Base-by-base conservation (phyloP, 2,113 vertebrate species). In the Cephalopterus ornatus region DNA sequence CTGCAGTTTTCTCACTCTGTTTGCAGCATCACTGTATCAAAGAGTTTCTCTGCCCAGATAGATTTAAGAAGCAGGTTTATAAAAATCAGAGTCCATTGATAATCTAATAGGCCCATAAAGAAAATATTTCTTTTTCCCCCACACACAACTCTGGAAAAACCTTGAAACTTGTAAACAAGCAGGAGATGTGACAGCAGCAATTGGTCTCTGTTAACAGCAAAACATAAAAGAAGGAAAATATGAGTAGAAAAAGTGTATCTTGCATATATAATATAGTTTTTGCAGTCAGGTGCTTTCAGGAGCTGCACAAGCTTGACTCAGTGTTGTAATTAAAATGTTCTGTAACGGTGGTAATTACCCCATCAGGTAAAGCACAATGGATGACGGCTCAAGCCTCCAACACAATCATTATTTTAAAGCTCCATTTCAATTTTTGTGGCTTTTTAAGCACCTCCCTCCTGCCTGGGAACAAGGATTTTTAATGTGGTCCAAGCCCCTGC, bases 241-340 rank as follows among this genome's bases (percentile, higher is more conserved):
- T 0, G 39, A 86, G 52, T 1, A 24, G 66, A 23, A 85, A 82
- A 89, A 33, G n/a, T 42, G 11, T 16, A 47, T 63, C 72, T 67
- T 24, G 85, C 90, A 91, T 81, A 47, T 46, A 14, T 68, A 56
- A 94, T 27, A n/a, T 0, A 7, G 8, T 18, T 92, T 80, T 44
- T 74, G 11, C 3, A 91, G 56, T 37, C 79, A 84, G 79, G 68
- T 65, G 35, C 88, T 63, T 63, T 37, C 52, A 30, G 1, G 80
- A 93, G 58, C 42, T 76, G 52, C 55, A 87, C 47, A 77, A 75
- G 68, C 84, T 92, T 90, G 96, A 95, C 30, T 95, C 96, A 92
- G 22, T 22, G 75, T 70, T 70, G 95, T 84, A 97, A 97, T 96
- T 95, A 96, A 96, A 92, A 84, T 49, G 76, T 93, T 86, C 92